Conservation (phyloP, 2,888 invertebrate species). For the Fabriciana adippe region DNA sequence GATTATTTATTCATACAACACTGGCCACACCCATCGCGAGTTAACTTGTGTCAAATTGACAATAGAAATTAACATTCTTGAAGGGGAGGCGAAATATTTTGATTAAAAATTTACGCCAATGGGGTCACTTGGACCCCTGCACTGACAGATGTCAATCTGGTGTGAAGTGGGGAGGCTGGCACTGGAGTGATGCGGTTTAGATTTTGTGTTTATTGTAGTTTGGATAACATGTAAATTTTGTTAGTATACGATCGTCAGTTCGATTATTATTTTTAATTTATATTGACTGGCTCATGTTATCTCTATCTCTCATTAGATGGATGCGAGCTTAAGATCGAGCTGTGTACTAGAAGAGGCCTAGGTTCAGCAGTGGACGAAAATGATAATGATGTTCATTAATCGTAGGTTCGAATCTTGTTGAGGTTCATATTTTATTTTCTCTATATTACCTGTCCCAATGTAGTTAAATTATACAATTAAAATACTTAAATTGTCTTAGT, state of each 20-base stretch:
- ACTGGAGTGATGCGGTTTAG: constrained; percentile 41
- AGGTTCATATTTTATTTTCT: neutral
- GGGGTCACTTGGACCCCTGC: constrained; percentile 56
- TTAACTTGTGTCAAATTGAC: constrained; percentile 68
- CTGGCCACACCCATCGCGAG: constrained; percentile 58
- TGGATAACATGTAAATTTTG: constrained; percentile 19
- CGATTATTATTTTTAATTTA: neutral
- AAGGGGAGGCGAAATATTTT: constrained; percentile 72
- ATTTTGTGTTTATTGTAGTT: constrained; percentile 26
- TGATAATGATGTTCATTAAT: too few relatives aligned
- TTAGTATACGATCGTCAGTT: neutral
- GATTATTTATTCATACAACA: constrained; percentile 49
- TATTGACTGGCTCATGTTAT: neutral
- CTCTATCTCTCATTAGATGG: too few relatives aligned
- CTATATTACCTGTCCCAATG: neutral
- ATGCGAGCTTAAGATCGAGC: too few relatives aligned
- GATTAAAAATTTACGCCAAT: constrained; percentile 78
- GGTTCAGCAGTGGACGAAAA: too few relatives aligned
- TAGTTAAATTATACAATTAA: too few relatives aligned
- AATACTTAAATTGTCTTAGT: too few relatives aligned
- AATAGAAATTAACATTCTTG: constrained; percentile 64
- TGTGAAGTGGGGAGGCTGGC: constrained; percentile 51
- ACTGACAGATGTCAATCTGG: constrained; percentile 78
- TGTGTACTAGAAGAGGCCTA: too few relatives aligned
- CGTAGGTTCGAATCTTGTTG: too few relatives aligned